A percentile compares a stretch with the other conserved stretches of the same genome.
Conservation (phyloP, 2,888 invertebrate species). For the Dusona sp. region DNA sequence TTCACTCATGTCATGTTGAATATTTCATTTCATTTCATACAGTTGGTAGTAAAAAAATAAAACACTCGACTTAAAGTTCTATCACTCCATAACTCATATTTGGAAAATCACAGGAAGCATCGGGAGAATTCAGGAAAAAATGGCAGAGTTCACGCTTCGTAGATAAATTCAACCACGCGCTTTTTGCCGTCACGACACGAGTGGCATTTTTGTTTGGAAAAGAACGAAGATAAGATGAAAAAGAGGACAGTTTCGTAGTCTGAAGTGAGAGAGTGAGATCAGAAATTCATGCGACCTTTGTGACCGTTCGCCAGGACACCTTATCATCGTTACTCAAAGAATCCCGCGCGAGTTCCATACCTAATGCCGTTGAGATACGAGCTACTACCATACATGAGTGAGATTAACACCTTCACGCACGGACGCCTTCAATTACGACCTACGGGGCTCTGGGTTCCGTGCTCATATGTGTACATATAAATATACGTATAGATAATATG, state of each 20-base stretch:
- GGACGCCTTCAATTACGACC: constrained; percentile 72
- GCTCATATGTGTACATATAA: neutral
- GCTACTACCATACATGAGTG: constrained; percentile 67
- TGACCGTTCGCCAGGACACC: constrained; percentile 61
- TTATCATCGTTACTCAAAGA: constrained; percentile 67
- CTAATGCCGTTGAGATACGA: constrained; percentile 69
- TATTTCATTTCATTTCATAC: neutral
- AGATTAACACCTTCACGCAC: constrained; percentile 73
- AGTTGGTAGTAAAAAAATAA: neutral
- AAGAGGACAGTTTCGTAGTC: neutral
- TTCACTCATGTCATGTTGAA: neutral
- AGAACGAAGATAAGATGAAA: constrained; percentile 1
- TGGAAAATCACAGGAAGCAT: constrained; percentile 5
- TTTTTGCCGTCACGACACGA: neutral
- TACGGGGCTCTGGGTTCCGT: constrained; percentile 42
- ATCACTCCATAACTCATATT: neutral
- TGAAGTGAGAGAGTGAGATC: constrained; percentile 22
- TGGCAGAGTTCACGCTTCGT: constrained; percentile 17
- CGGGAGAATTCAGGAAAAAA: constrained; percentile 1
- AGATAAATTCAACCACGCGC: constrained; percentile 15
- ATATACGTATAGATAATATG: neutral
- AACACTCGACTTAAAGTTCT: neutral
- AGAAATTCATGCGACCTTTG: constrained; percentile 65
- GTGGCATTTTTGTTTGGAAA: neutral
- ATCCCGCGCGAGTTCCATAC: constrained; percentile 63